A percentile compares a stretch with the other conserved stretches of the same genome.
These are phyloP conservation scores for Hanleya hanleyi DNA, from an alignment of 2,888 invertebrate genomes.

Conservation along the genomic window DNA sequence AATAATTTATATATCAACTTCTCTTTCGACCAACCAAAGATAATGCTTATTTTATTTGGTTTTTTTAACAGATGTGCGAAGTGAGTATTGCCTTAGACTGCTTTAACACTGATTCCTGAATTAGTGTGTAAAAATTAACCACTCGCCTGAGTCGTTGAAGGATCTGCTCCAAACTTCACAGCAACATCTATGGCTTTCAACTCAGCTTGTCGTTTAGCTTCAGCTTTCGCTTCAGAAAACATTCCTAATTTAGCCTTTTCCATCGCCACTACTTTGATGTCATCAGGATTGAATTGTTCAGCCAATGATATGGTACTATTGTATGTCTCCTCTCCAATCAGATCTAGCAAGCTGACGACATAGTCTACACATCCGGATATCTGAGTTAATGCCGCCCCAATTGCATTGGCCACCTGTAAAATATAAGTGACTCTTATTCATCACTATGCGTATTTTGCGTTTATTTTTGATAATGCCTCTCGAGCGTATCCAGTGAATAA, in stretches of 20 bases:
- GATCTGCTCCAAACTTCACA: slow-evolving; percentile 25
- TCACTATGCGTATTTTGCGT: too few species aligned
- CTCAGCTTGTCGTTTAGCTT: neutral
- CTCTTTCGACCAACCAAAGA: too few species aligned
- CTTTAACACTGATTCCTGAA: too few species aligned
- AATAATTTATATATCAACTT: too few species aligned
- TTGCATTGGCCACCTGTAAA: slow-evolving; percentile 70
- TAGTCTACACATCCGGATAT: slow-evolving; percentile 56
- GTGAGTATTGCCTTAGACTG: too few species aligned
- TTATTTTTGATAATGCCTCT: too few species aligned
- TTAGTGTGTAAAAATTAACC: too few species aligned
- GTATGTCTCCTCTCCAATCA: slow-evolving; percentile 34
- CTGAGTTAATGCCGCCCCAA: slow-evolving; percentile 70
- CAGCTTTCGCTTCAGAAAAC: neutral
- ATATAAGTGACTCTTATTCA: too few species aligned
- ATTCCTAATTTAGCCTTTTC: neutral
- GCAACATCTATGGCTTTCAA: slow-evolving; percentile 12
- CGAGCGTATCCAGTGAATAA: too few species aligned
- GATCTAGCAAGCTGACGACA: slow-evolving; percentile 48
- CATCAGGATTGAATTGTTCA: neutral
- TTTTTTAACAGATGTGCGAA: too few species aligned
- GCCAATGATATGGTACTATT: slow-evolving; percentile 21
- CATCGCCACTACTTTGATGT: neutral
- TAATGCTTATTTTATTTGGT: too few species aligned
- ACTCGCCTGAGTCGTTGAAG: neutral